A percentile compares a stretch with the other conserved stretches of the same genome.
phyloP scores from a whole-genome alignment of 1,140 invertebrate species.

The Calosoma granatense region DNA sequence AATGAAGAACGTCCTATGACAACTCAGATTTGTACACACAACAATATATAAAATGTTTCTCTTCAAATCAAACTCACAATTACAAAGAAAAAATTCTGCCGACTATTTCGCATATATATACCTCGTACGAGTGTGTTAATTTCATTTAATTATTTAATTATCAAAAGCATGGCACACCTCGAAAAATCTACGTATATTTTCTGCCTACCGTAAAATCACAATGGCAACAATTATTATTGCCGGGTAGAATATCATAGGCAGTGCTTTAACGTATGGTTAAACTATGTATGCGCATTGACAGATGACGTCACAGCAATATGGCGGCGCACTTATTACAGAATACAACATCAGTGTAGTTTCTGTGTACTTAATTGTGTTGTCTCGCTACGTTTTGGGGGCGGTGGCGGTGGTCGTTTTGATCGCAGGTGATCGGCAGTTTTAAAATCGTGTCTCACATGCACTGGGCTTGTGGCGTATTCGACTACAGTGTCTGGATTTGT shows the following conservation, averaged over 20 bases:
- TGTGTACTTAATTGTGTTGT: constrained; percentile 57
- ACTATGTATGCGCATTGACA: not conserved
- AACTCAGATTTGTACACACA: constrained; percentile 1
- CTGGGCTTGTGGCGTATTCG: constrained; percentile 37
- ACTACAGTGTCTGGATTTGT: constrained; percentile 35
- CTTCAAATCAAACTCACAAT: too few relatives aligned
- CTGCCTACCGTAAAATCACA: not conserved
- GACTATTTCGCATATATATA: too few relatives aligned
- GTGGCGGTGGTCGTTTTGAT: constrained; percentile 57
- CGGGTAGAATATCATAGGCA: constrained; percentile 3
- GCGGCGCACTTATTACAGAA: not conserved
- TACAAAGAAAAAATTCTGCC: too few relatives aligned
- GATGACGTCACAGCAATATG: not conserved
- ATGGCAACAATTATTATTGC: constrained; percentile 2
- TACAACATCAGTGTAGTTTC: constrained; percentile 28
- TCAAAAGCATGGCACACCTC: constrained; percentile 8
- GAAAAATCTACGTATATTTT: too few relatives aligned
- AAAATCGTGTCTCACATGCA: constrained; percentile 20
- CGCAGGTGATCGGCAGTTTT: constrained; percentile 16
- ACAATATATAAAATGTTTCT: too few relatives aligned
- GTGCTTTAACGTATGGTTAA: not conserved
- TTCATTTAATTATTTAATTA: too few relatives aligned
- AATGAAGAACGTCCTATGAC: not conserved
- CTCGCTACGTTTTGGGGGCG: constrained; percentile 67
- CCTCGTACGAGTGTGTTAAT: too few relatives aligned